phyloP scores from a whole-genome alignment of 1,140 invertebrate species.

The Atopsyche davidsoni region DNA sequence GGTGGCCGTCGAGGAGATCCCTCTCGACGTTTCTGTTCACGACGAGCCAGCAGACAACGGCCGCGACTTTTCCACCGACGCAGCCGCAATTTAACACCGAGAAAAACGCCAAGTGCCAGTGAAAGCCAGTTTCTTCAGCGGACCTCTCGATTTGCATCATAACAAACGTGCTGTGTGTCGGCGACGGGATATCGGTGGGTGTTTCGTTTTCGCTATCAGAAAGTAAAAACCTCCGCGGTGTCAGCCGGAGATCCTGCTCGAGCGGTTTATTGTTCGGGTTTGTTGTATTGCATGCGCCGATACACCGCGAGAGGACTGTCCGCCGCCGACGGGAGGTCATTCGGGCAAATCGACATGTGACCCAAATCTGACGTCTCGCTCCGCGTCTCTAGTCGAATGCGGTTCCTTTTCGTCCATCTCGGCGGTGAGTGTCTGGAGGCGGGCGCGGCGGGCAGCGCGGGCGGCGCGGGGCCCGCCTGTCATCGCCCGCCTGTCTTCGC shows the following conservation, averaged over 20 bases:
- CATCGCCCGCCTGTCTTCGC: constrained; percentile 11
- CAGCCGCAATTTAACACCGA: too few relatives aligned
- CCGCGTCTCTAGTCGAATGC: constrained; percentile 30
- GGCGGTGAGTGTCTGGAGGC: constrained; percentile 4
- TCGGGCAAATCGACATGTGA: constrained; percentile 52
- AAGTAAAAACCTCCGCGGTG: constrained; percentile 15
- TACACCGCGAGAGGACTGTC: not conserved
- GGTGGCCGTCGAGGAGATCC: constrained; percentile 18
- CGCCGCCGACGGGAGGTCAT: constrained; percentile 18
- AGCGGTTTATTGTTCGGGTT: constrained; percentile 4
- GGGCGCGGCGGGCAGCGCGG: too few relatives aligned
- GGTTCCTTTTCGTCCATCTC: constrained; percentile 17
- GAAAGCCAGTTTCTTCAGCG: too few relatives aligned
- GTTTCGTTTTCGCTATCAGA: constrained; percentile 21
- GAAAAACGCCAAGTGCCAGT: too few relatives aligned
- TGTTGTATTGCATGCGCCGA: too few relatives aligned
- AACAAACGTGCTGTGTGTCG: constrained; percentile 21
- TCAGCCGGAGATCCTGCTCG: constrained; percentile 12
- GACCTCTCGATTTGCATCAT: not conserved
- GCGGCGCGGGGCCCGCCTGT: constrained; percentile 1
- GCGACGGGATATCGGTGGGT: constrained; percentile 23
- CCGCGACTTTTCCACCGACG: too few relatives aligned
- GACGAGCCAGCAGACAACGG: constrained; percentile 9
- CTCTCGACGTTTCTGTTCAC: constrained; percentile 18
- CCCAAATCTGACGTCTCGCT: constrained; percentile 53